Conservation (phyloP, 1,140 invertebrate species). For the Apocrypta bakeri region DNA sequence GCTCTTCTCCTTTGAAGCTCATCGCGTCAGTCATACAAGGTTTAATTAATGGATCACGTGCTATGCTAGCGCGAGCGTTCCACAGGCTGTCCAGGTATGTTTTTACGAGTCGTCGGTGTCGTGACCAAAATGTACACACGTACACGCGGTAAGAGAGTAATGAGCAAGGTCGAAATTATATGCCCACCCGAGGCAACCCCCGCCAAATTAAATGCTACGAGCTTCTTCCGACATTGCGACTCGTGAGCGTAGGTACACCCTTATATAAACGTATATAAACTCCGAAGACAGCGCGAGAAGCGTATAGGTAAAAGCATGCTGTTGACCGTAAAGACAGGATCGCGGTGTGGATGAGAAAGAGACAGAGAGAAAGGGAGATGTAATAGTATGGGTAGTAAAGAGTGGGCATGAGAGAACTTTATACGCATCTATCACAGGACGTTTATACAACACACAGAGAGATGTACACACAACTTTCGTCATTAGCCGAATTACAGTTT, state of each 20-base stretch:
- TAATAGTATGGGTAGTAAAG: too few species aligned
- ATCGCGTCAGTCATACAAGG: not conserved
- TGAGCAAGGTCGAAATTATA: not conserved
- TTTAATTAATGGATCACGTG: not conserved
- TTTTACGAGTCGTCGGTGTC: not conserved
- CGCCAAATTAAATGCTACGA: not conserved
- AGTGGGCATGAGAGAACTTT: constrained; percentile 8
- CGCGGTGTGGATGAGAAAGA: not conserved
- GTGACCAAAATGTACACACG: not conserved
- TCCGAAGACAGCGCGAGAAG: constrained; percentile 6
- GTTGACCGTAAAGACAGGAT: not conserved
- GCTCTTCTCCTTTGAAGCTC: not conserved
- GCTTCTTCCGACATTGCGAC: not conserved
- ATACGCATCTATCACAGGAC: constrained; percentile 7
- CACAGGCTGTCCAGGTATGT: not conserved
- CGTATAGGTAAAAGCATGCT: not conserved
- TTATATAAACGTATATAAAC: not conserved
- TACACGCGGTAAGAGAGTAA: not conserved
- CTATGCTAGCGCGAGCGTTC: not conserved
- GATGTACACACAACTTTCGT: not conserved
- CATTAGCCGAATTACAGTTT: constrained; percentile 24
- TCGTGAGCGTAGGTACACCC: not conserved
- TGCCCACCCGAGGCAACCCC: not conserved
- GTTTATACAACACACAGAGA: not conserved
- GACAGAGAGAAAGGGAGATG: constrained; percentile 6